These are phyloP conservation scores for Papilio aristodemus DNA, from an alignment of 1,140 invertebrate genomes.

Conservation along the genomic window DNA sequence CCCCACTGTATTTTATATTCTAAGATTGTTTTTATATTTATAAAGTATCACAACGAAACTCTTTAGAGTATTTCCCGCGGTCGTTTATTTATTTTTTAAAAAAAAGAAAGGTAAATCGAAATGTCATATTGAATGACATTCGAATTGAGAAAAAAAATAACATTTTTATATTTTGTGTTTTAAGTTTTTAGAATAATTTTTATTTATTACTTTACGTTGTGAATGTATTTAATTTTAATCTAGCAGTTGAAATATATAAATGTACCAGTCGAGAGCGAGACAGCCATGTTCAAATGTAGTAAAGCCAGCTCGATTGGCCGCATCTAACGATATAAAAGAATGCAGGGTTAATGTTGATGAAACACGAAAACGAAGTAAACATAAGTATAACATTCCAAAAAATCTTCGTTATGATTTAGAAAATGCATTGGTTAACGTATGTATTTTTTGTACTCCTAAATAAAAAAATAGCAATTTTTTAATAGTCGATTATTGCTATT, in stretches of 20 bases:
- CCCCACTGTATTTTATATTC: neutral
- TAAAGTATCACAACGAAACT: slow-evolving; percentile 4
- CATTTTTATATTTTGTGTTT: slow-evolving; percentile 27
- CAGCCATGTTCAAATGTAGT: slow-evolving; percentile 13
- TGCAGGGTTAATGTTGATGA: slow-evolving; percentile 1
- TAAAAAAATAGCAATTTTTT: slow-evolving; percentile 13
- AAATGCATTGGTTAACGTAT: slow-evolving; percentile 67
- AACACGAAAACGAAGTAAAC: slow-evolving; percentile 40
- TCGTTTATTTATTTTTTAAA: neutral
- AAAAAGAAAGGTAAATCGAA: slow-evolving; percentile 29
- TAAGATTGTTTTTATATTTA: neutral
- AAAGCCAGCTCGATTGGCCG: slow-evolving; percentile 12
- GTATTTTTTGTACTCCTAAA: slow-evolving; percentile 27
- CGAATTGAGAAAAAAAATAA: slow-evolving; percentile 13
- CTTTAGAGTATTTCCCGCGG: neutral
- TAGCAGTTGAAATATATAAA: neutral
- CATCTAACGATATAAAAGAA: neutral
- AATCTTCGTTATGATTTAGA: slow-evolving; percentile 65
- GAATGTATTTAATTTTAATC: slow-evolving; percentile 4
- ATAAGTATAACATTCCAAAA: slow-evolving; percentile 60
- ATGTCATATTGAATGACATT: slow-evolving; percentile 25
- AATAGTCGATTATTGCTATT: neutral
- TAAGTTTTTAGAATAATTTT: slow-evolving; percentile 28
- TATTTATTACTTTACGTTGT: slow-evolving; percentile 20
- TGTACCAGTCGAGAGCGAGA: slow-evolving; percentile 19